Conservation (phyloP, 2,797 vertebrate genomes). For the Gymnocypris eckloni region DNA sequence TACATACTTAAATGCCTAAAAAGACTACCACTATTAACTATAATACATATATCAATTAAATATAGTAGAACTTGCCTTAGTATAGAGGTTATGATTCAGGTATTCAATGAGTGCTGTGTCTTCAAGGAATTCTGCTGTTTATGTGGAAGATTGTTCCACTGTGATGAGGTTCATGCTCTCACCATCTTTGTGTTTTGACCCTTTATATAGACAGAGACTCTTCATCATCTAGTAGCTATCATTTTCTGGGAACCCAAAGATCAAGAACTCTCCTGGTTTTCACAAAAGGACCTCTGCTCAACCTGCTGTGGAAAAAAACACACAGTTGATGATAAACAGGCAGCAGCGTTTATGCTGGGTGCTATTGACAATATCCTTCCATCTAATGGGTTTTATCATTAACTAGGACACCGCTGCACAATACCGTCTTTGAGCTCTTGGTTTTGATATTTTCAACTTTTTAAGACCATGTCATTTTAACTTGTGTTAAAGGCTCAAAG, state of each 20-base stretch:
- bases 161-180: slow-evolving; percentile 7
- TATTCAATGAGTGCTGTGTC: neutral
- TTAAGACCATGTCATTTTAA: slow-evolving; percentile 57
- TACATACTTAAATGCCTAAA: neutral
- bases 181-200: neutral
- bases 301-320: slow-evolving; percentile 4
- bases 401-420: slow-evolving; percentile 63
- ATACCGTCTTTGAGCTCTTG: slow-evolving; percentile 45
- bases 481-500: slow-evolving; percentile 52
- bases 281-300: slow-evolving; percentile 18
- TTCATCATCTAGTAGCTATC: neutral
- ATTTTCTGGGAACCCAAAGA: slow-evolving; percentile 3
- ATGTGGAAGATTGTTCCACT: neutral
- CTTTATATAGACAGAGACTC: slow-evolving; percentile 19
- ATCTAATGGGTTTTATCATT: slow-evolving; percentile 75
- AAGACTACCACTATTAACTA: neutral
- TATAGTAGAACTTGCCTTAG: neutral
- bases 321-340: slow-evolving; percentile 73
- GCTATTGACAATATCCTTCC: slow-evolving; percentile 65
- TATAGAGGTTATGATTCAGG: neutral
- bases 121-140: neutral
- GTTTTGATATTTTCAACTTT: slow-evolving; percentile 63
- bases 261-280: slow-evolving; percentile 22
- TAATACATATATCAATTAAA: neutral
- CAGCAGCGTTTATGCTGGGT: slow-evolving; percentile 40